These are phyloP conservation scores for Caenorhabditis remanei DNA, from an alignment of 1,140 invertebrate genomes.

Conservation along the genomic window DNA sequence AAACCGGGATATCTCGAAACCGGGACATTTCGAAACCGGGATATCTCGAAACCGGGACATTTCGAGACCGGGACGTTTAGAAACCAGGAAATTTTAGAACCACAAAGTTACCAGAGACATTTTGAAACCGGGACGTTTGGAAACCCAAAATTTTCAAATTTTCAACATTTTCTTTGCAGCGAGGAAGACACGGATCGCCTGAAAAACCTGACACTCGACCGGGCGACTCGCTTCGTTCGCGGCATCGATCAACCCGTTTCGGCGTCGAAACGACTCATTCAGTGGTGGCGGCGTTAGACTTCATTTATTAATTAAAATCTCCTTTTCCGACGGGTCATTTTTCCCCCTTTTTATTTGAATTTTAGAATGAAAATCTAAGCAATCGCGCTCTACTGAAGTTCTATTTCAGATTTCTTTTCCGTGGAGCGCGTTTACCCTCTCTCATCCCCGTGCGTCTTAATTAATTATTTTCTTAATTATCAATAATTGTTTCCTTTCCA, in stretches of 20 bases:
- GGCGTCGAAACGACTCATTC: slow-evolving; percentile 67
- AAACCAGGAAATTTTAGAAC: no score
- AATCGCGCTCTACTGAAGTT: no score
- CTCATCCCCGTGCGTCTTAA: neutral
- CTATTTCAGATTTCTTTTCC: no score
- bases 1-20: no score
- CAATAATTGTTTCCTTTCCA: neutral
- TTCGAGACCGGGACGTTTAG: no score
- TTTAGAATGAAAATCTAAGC: no score
- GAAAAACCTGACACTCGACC: slow-evolving; percentile 60
- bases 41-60: no score
- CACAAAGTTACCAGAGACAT: no score
- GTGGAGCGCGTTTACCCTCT: no score
- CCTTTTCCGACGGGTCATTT: neutral
- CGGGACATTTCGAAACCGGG: no score
- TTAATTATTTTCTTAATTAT: neutral
- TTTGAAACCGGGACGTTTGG: slow-evolving; percentile 39
- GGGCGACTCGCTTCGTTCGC: slow-evolving; percentile 65
- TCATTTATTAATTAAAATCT: neutral
- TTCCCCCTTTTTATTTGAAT: no score
- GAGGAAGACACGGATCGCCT: slow-evolving; percentile 65
- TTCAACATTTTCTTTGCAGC: slow-evolving; percentile 44
- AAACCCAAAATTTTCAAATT: slow-evolving; percentile 12
- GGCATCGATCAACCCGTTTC: slow-evolving; percentile 65
- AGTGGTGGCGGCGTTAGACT: slow-evolving; percentile 59